These are phyloP conservation scores for Noctilio leporinus DNA, from an alignment of 2,113 vertebrate genomes.

Conservation along the genomic window DNA sequence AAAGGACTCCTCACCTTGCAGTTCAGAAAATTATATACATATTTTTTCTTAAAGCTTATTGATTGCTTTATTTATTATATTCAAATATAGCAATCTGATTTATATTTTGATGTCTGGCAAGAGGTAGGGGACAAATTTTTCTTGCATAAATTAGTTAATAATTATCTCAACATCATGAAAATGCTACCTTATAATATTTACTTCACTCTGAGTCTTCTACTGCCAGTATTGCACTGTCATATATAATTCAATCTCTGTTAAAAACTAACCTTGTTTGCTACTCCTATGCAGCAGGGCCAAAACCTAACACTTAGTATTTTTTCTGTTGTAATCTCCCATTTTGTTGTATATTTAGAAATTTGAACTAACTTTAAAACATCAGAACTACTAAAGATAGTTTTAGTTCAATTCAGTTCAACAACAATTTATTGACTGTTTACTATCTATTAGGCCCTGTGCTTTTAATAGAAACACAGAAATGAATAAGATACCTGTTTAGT, in stretches of 20 bases:
- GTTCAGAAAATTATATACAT: background rate
- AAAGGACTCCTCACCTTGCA: background rate
- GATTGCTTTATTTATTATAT: background rate
- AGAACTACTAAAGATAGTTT: slow-evolving; percentile 40
- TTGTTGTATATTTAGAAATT: background rate
- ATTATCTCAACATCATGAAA: background rate
- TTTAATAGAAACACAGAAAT: background rate
- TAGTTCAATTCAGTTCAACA: background rate
- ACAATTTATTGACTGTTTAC: background rate
- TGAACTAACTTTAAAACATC: background rate
- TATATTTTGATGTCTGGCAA: background rate
- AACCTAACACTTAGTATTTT: background rate
- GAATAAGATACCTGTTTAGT: background rate
- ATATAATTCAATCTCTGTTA: background rate
- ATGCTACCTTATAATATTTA: background rate
- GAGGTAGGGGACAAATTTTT: background rate
- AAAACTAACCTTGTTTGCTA: background rate
- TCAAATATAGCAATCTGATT: background rate
- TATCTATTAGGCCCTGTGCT: background rate
- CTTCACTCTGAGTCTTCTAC: background rate
- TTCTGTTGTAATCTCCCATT: background rate
- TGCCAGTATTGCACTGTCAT: background rate
- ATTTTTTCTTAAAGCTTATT: background rate
- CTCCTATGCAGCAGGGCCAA: background rate
- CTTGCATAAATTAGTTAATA: background rate